Conservation (phyloP, 92 coral and sea anemone species). For the Umimayanthus kanabou region DNA sequence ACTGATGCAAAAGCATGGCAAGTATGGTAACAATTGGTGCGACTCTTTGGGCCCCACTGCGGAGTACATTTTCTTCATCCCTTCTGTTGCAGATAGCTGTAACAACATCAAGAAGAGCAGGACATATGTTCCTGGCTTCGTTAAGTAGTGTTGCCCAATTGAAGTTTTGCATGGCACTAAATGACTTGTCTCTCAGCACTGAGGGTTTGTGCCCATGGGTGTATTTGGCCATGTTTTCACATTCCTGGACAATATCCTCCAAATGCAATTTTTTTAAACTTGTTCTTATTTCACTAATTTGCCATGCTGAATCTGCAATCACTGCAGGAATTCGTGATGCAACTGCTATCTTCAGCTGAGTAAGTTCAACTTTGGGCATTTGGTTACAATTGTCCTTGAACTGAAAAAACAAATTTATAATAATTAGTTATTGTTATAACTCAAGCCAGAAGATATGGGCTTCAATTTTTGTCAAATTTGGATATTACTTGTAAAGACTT, state of each 20-base stretch:
- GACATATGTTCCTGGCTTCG: constrained; percentile 38
- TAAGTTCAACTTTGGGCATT: no score
- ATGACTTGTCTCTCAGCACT: constrained; percentile 27
- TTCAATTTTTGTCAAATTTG: no score
- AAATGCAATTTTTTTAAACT: background rate
- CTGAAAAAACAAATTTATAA: no score
- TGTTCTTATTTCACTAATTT: no score
- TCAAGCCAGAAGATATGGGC: no score
- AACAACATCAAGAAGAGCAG: constrained; percentile 24
- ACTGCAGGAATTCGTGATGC: no score
- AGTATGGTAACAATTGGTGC: constrained; percentile 38
- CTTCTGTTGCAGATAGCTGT: constrained; percentile 33
- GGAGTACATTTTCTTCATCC: constrained; percentile 22
- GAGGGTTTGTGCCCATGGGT: constrained; percentile 31
- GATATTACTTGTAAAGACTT: no score
- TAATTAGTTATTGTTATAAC: no score
- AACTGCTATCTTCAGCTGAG: no score
- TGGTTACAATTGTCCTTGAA: no score
- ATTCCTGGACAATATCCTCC: constrained; percentile 13
- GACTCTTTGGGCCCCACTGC: constrained; percentile 11
- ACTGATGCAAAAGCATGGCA: constrained; percentile 47
- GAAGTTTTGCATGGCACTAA: constrained; percentile 34
- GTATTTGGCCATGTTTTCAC: constrained; percentile 26
- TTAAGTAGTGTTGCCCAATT: constrained; percentile 26
- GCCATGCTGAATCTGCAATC: no score